Evolutionary conservation across 2,113 vertebrate genomes (phyloP).

Genomic region (Rhodinocichla rosea): DNA sequence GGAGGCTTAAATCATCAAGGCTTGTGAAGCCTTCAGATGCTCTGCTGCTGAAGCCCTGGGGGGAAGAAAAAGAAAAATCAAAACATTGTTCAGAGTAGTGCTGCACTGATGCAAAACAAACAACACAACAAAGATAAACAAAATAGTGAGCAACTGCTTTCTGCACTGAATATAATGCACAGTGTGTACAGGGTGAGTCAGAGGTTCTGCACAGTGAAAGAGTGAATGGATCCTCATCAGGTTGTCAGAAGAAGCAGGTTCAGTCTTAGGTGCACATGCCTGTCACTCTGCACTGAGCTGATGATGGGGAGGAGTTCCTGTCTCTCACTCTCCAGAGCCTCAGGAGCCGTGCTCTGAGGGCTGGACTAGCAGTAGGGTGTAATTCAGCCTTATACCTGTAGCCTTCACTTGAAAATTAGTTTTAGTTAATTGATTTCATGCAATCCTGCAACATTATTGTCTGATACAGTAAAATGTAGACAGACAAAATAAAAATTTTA

Average conservation of each 20-base stretch:
- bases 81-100: not conserved
- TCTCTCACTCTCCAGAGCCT: not conserved
- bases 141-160: not conserved
- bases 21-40: not conserved
- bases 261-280: not conserved
- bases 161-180: not conserved
- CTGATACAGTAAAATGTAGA: not conserved
- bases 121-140: not conserved
- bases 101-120: slow-evolving; percentile 22
- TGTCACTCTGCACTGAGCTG: not conserved
- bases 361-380: not conserved
- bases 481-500: not conserved
- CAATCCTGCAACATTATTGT: not conserved
- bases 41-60: not conserved
- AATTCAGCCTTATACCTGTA: not conserved
- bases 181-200: not conserved
- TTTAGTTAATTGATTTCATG: not conserved
- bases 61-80: not conserved
- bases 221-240: fast-evolving
- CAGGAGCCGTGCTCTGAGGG: not conserved
- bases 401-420: not conserved
- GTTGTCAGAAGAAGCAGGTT: not conserved
- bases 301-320: not conserved
- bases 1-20: not conserved
- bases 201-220: not conserved